Evolutionary conservation across 2,113 vertebrate genomes (phyloP), one percentile per base, ranked within the genome.

Genomic region (Osmerus mordax): DNA sequence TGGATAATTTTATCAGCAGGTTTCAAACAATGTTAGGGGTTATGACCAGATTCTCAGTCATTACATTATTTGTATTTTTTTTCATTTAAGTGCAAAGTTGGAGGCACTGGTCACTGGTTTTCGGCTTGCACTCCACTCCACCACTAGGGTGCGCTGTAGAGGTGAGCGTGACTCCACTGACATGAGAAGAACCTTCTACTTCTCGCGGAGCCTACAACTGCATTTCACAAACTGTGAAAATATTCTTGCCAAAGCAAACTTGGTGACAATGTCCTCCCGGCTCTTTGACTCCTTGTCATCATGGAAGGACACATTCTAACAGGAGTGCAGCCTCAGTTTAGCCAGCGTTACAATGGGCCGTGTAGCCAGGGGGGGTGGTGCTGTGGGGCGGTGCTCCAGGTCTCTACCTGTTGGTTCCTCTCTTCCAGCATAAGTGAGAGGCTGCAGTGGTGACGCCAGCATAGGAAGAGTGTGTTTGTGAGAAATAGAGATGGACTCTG

Each of bases 71-170:
- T n/a, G n/a, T n/a, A 15, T 18, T 1, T n/a, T 16, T 6, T 32
- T 29, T 84, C 84, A 84, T 76, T 69, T 89, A 91, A 92, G 92
- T 93, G 92, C 91, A 91, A 91, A 73, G 89, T 84, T 78, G 80
- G 84, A 88, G 88, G 82, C 87, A 88, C 87, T 47, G 58, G 65
- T 32, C 86, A 83, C 71, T 47, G 58, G 65, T 47, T 52, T 60
- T 13, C 29, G 9, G 61, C 47, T 66, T 72, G 41, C 5, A 64
- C 53, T 11, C 36, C 66, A 9, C 15, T 16, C 56, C 52, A 62
- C 23, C 13, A 32, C 15, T 29, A 69, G 55, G 62, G 62, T 1
- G 28, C 21, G 28, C 29, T 16, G 15, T 18, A 4, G 62, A 36
- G 55, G 15, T 18, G 15, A 5, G n/a, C 29, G 8, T 5, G 18